Evolutionary conservation across 2,113 vertebrate genomes (phyloP).

Genomic region (Zosterops borbonicus): DNA sequence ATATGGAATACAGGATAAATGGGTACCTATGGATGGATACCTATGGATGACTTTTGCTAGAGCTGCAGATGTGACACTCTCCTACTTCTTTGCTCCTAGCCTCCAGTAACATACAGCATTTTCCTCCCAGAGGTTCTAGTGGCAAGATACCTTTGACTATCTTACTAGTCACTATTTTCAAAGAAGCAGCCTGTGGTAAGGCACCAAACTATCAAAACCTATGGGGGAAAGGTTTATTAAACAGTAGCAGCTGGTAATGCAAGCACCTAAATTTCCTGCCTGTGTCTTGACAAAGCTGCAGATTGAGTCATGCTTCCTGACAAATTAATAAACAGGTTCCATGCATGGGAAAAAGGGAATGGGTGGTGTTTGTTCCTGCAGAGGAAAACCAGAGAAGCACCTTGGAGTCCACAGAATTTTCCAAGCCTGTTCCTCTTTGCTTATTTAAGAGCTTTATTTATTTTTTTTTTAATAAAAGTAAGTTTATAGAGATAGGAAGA

Average conservation of each 20-base stretch:
- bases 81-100: background rate
- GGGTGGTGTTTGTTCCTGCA: constrained; percentile 49
- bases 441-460: constrained; percentile 56
- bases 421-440: background rate
- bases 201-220: background rate
- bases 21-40: background rate
- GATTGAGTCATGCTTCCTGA: constrained; percentile 48
- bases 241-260: background rate
- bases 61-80: background rate
- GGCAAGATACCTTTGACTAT: background rate
- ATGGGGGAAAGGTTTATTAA: background rate
- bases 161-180: background rate
- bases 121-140: background rate
- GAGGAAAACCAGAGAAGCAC: constrained; percentile 24
- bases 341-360: background rate
- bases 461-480: constrained; percentile 15
- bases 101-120: background rate
- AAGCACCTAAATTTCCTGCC: constrained; percentile 45
- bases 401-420: constrained; percentile 52
- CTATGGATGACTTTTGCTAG: background rate
- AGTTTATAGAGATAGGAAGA: constrained; percentile 48
- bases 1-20: background rate
- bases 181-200: background rate
- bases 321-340: constrained; percentile 13
- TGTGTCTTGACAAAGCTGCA: constrained; percentile 13